Evolutionary conservation across 2,888 invertebrate species (phyloP).

Genomic region (Eumacrocentrus americanus): DNA sequence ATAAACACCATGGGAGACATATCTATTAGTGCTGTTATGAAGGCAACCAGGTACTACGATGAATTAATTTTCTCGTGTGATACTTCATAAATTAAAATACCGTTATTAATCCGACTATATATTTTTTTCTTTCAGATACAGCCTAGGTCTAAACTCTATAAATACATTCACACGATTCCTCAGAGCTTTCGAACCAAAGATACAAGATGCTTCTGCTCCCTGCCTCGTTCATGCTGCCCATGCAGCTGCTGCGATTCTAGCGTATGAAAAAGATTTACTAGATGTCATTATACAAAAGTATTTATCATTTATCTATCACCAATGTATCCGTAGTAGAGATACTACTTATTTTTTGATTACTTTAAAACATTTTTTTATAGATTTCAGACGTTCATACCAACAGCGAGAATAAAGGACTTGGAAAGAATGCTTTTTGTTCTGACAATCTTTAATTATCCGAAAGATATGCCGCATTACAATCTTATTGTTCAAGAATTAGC

Average conservation of each 20-base stretch:
- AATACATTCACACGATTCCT: conserved; percentile 24
- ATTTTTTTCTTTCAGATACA: conserved; percentile 37
- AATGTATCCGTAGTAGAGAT: too few species aligned
- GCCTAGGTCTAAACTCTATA: conserved; percentile 18
- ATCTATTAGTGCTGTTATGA: conserved; percentile 70
- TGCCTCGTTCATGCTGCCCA: conserved; percentile 73
- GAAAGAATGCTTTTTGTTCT: conserved; percentile 72
- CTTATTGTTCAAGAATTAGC: conserved; percentile 64
- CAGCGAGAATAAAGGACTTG: conserved; percentile 74
- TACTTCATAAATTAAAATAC: neutral
- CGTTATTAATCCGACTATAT: too few species aligned
- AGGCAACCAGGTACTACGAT: conserved; percentile 61
- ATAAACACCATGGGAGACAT: conserved; percentile 69
- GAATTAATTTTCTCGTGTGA: too few species aligned
- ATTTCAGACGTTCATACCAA: conserved; percentile 62
- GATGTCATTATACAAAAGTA: conserved; percentile 65
- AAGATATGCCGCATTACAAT: conserved; percentile 62
- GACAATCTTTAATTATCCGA: conserved; percentile 68
- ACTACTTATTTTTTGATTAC: neutral
- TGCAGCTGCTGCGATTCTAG: conserved; percentile 65
- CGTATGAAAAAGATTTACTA: conserved; percentile 62
- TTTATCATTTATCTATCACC: too few species aligned
- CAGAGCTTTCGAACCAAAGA: conserved; percentile 57
- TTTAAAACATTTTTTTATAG: conserved; percentile 39
- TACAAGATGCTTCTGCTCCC: conserved; percentile 68